Conservation (phyloP, 1,140 invertebrate species). For the Platorchestia sp. region DNA sequence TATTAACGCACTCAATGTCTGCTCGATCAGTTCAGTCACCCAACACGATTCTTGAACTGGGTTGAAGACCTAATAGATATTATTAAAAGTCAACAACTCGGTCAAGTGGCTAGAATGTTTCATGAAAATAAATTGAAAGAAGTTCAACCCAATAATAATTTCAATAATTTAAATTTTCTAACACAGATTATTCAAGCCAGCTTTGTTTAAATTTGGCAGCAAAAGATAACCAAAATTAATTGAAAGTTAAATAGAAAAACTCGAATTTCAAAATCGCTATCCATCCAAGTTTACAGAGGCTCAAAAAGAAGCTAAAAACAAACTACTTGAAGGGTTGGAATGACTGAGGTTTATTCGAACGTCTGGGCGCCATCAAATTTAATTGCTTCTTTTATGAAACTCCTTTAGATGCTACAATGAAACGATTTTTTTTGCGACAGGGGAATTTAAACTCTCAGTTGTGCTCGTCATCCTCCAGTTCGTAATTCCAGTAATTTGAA, state of each 20-base stretch:
- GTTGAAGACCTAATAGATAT: not conserved
- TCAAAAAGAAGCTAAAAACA: not conserved
- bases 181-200: not conserved
- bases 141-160: not conserved
- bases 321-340: not conserved
- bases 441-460: not conserved
- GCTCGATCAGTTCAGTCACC: not conserved
- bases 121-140: not conserved
- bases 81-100: not conserved
- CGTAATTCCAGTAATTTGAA: not conserved
- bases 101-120: not conserved
- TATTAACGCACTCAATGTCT: not conserved
- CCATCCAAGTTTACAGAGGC: not conserved
- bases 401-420: not conserved
- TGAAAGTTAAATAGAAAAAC: not conserved
- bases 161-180: not conserved
- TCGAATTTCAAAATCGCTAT: not conserved
- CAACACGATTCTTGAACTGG: not conserved
- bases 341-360: not conserved
- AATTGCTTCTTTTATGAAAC: constrained; percentile 10
- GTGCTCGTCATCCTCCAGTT: not conserved
- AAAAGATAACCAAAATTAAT: not conserved
- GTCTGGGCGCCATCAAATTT: not conserved
- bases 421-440: not conserved
- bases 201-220: not conserved